These are phyloP conservation scores for Drosophila sp. DNA, from an alignment of 1,140 invertebrate genomes.

Conservation along the genomic window DNA sequence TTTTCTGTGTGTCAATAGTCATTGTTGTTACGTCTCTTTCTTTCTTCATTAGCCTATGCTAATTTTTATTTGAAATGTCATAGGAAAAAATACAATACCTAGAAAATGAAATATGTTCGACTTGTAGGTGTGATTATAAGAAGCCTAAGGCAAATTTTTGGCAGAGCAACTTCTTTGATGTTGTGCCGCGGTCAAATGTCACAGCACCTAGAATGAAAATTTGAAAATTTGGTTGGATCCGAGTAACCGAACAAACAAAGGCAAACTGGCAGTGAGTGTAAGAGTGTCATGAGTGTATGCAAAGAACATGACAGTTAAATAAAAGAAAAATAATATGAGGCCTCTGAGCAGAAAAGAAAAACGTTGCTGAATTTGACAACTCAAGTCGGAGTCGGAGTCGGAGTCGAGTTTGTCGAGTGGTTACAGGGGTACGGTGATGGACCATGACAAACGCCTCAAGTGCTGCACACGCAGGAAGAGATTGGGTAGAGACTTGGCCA, in stretches of 20 bases:
- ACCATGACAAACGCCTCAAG: constrained; percentile 41
- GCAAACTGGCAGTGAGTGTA: constrained; percentile 11
- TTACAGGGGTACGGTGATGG: neutral
- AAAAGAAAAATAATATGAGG: constrained; percentile 68
- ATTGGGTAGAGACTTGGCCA: constrained; percentile 38
- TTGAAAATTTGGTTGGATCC: constrained; percentile 30
- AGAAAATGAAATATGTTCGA: neutral
- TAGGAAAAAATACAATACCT: constrained; percentile 30
- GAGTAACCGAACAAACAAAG: constrained; percentile 18
- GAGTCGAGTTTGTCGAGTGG: constrained; percentile 25
- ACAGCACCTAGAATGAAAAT: constrained; percentile 52
- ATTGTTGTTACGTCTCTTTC: neutral
- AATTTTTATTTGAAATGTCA: neutral
- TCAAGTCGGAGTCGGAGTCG: constrained; percentile 67
- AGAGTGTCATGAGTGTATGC: constrained; percentile 45
- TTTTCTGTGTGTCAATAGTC: neutral
- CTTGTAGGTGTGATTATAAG: constrained; percentile 39
- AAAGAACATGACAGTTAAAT: constrained; percentile 71
- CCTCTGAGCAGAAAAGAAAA: constrained; percentile 18
- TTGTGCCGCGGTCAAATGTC: constrained; percentile 66
- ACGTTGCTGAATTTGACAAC: constrained; percentile 76
- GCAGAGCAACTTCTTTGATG: constrained; percentile 49
- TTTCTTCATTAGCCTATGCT: constrained; percentile 16
- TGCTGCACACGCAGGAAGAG: constrained; percentile 27
- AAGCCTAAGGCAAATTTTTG: constrained; percentile 33